Conservation (phyloP, 2,797 vertebrate species). For the Hephaestus fuliginosus region DNA sequence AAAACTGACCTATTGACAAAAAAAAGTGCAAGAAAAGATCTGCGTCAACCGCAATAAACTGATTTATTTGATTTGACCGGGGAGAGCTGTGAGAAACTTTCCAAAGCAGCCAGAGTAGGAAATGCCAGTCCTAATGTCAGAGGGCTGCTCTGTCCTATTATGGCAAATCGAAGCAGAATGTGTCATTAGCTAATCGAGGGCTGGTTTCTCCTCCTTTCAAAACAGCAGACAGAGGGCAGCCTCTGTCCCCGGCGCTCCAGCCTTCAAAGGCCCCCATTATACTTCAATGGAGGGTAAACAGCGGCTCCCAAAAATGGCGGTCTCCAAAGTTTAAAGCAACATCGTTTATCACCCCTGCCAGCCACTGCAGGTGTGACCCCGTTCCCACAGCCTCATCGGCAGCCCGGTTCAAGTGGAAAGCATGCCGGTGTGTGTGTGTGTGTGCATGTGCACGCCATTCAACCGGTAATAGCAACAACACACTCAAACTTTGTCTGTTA, state of each 20-base stretch:
- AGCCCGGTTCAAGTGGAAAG: conserved; percentile 36
- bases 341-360: conserved; percentile 88
- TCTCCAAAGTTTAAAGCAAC: conserved; percentile 89
- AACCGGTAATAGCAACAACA: neutral
- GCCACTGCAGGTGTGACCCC: conserved; percentile 88
- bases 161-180: conserved; percentile 86
- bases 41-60: neutral
- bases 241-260: conserved; percentile 74
- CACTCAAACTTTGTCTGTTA: neutral
- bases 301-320: conserved; percentile 84
- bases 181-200: conserved; percentile 89
- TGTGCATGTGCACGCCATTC: conserved; percentile 13
- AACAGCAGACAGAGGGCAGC: conserved; percentile 84
- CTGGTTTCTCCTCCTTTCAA: conserved; percentile 83
- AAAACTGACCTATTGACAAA: neutral
- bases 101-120: conserved; percentile 72
- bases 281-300: conserved; percentile 85
- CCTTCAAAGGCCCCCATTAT: conserved; percentile 87
- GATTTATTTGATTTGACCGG: conserved; percentile 36
- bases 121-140: conserved; percentile 83
- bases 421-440: conserved; percentile 38
- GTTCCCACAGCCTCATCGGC: conserved; percentile 79
- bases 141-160: conserved; percentile 87
- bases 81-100: conserved; percentile 73
- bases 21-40: neutral